Percentiles rank a stretch among this genome's conserved stretches.
Evolutionary conservation across 37 sponge, comb jelly and placozoan genomes (phyloP).

Genomic region (Spongilla lacustris): DNA sequence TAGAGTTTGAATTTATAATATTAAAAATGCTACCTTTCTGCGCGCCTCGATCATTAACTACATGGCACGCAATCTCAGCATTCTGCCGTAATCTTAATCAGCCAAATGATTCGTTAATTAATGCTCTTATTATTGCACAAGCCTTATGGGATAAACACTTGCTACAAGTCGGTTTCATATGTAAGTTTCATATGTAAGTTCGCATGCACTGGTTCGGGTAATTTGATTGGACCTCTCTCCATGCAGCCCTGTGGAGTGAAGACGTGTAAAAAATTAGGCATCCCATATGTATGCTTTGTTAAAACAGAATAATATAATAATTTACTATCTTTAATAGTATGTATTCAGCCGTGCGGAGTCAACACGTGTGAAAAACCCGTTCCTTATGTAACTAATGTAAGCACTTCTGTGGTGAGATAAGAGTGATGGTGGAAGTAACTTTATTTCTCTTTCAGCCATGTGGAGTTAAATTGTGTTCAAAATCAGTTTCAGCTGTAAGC

Average conservation of each 20-base stretch:
- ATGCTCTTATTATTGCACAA: not conserved
- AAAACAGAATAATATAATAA: too few species aligned
- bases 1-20: too few species aligned
- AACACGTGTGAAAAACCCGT: not conserved
- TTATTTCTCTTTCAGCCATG: not conserved
- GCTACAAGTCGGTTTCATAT: not conserved
- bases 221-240: not conserved
- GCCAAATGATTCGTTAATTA: too few species aligned
- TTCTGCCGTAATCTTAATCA: too few species aligned
- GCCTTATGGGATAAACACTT: not conserved
- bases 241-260: not conserved
- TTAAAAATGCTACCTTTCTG: too few species aligned
- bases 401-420: too few species aligned
- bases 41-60: too few species aligned
- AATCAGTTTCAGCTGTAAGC: not conserved
- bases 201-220: not conserved
- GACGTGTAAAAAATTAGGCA: not conserved
- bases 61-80: too few species aligned
- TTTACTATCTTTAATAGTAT: not conserved
- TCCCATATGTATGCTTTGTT: not conserved
- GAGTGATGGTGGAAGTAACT: not conserved
- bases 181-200: too few species aligned
- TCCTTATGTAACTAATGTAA: not conserved
- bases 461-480: not conserved
- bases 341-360: not conserved